phyloP scores from a whole-genome alignment of 1,140 invertebrate genomes.

The Melitaea cinxia region DNA sequence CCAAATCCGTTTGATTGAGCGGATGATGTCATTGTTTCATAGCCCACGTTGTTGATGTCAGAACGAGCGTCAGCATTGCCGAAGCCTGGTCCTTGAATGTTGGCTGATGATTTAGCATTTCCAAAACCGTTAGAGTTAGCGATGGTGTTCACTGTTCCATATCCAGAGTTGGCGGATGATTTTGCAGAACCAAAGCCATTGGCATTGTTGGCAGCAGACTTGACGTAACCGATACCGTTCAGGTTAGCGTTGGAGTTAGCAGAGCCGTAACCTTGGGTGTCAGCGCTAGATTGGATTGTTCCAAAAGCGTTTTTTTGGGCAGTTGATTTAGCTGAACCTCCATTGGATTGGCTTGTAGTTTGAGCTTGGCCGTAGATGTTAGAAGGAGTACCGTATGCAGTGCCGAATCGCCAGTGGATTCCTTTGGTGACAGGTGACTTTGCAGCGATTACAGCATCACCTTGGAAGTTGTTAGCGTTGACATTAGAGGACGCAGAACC shows the following conservation, averaged over 20 bases:
- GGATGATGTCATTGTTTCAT: constrained; percentile 10
- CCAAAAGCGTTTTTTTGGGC: constrained; percentile 40
- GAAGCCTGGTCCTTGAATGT: constrained; percentile 36
- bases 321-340: constrained; percentile 36
- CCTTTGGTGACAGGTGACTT: constrained; percentile 42
- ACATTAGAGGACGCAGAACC: constrained; percentile 54
- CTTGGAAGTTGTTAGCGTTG: constrained; percentile 42
- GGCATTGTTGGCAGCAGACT: constrained; percentile 45
- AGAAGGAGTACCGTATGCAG: constrained; percentile 45
- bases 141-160: constrained; percentile 42
- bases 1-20: constrained; percentile 38
- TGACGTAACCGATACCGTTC: constrained; percentile 45
- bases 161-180: constrained; percentile 47
- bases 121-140: constrained; percentile 40
- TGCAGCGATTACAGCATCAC: constrained; percentile 34
- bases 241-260: constrained; percentile 51
- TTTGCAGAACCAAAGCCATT: constrained; percentile 49
- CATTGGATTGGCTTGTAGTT: constrained; percentile 44
- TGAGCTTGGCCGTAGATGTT: constrained; percentile 26
- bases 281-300: constrained; percentile 48
- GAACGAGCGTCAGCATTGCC: constrained; percentile 39
- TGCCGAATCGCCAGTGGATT: constrained; percentile 63
- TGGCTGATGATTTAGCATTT: constrained; percentile 30
- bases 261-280: constrained; percentile 51
- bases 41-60: constrained; percentile 20